Base-by-base conservation (phyloP, 2,797 vertebrate genomes). In the Gallinago nigripennis region DNA sequence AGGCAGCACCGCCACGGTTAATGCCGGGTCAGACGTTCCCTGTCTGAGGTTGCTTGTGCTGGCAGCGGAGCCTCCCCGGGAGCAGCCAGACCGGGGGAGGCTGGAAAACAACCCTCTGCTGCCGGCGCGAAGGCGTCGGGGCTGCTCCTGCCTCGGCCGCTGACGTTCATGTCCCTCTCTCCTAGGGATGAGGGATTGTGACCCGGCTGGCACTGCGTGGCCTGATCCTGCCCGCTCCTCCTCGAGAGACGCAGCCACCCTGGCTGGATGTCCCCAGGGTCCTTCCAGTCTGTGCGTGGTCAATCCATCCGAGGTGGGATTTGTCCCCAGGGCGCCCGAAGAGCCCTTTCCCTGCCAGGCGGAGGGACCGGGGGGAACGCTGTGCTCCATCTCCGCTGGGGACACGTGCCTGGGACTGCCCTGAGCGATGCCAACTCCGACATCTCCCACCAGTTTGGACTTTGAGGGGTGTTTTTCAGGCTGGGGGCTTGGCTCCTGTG, bases 401-500 rank as follows among this genome's bases (percentile, higher is more conserved):
- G 75, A 88, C 50, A 15, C 4, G 1, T 51, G 51, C 90, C 66
- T n/a, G 27, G 57, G 45, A 57, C 45, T 1, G 6, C 24, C 24
- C 50, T 4, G 24, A 50, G 16, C 0, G 1, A 77, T 61, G 43
- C 16, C 68, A 75, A 16, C 61, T 82, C 60, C 4, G 24, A 33
- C 0, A 0, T 43, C 41, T 76, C 76, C 41, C 64, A 46, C 16
- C 5, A 0, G 11, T 37, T 58, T 70, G 91, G 80, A 94, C 76
- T 88, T 25, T 4, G 19, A 37, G 82, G 51, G 82, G 31, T 20
- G 25, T 33, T 88, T 54, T 11, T 48, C 76, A 53, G 53, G 48
- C 50, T 0, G 1, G 50, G 46, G 48, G 3, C 45, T 75, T 75
- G n/a, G 45, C 56, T 82, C 12, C 12, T 0, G 0, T 4, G 24